Percentiles rank a stretch among this genome's conserved stretches.
These are phyloP conservation scores for Myzus persicae DNA, from an alignment of 1,140 invertebrate genomes.

Conservation along the genomic window DNA sequence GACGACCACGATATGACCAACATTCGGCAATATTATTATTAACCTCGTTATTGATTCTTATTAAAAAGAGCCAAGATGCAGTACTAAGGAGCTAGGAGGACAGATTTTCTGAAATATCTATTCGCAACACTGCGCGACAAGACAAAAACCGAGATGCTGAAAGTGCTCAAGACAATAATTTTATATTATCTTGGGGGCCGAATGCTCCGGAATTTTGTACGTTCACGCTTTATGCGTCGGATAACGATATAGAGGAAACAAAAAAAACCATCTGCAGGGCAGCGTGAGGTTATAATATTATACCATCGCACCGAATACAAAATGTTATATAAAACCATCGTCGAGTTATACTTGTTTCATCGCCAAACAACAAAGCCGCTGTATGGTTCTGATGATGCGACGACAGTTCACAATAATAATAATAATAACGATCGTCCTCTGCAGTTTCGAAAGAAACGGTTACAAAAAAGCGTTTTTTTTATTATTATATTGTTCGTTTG, in stretches of 20 bases:
- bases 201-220: not conserved
- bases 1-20: not conserved
- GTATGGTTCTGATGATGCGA: not conserved
- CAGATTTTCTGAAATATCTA: not conserved
- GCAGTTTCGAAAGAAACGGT: not conserved
- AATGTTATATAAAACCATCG: not conserved
- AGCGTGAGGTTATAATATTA: not conserved
- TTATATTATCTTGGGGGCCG: not conserved
- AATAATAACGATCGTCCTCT: not conserved
- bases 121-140: not conserved
- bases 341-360: not conserved
- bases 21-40: not conserved
- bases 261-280: not conserved
- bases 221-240: not conserved
- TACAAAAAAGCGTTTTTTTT: not conserved
- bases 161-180: not conserved
- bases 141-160: not conserved
- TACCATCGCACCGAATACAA: no score
- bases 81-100: not conserved
- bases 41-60: no score
- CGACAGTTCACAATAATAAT: not conserved
- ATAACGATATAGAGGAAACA: not conserved
- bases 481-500: not conserved
- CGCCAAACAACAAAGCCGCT: not conserved
- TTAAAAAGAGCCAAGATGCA: not conserved